These are phyloP conservation scores for Daktulosphaira vitifoliae DNA, from an alignment of 1,140 invertebrate genomes.

Conservation along the genomic window DNA sequence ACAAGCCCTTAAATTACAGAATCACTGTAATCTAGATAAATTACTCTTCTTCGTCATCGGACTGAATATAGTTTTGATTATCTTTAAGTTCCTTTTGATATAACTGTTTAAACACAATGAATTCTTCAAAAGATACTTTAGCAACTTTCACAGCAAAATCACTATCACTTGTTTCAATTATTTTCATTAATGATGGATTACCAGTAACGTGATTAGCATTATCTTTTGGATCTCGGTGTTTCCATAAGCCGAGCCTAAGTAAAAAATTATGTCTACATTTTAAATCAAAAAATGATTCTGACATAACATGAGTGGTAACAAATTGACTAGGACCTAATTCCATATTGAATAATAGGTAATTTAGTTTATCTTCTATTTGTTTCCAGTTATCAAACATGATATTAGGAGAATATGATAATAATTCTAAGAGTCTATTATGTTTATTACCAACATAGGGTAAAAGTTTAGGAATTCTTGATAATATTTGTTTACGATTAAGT, in stretches of 20 bases:
- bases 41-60: too few relatives aligned
- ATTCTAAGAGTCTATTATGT: constrained; percentile 12
- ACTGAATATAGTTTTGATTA: too few relatives aligned
- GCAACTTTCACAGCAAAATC: constrained; percentile 27
- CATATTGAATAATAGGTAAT: constrained; percentile 18
- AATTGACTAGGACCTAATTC: constrained; percentile 24
- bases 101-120: constrained; percentile 15
- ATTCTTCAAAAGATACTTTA: constrained; percentile 13
- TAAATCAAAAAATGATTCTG: constrained; percentile 20
- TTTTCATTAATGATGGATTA: constrained; percentile 17
- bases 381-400: constrained; percentile 23
- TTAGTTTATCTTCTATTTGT: constrained; percentile 3
- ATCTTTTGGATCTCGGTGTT: constrained; percentile 1
- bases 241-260: constrained; percentile 8
- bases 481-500: background rate
- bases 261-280: constrained; percentile 22
- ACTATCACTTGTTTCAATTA: constrained; percentile 20
- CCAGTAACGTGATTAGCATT: background rate
- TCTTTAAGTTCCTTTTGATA: constrained; percentile 16
- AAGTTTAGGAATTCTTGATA: constrained; percentile 29
- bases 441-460: constrained; percentile 21
- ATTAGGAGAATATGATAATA: constrained; percentile 25
- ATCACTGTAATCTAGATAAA: too few relatives aligned
- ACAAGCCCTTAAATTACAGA: too few relatives aligned
- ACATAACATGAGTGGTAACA: constrained; percentile 13